phyloP scores from a whole-genome alignment of 2,113 vertebrate species.

The Proteles cristata region DNA sequence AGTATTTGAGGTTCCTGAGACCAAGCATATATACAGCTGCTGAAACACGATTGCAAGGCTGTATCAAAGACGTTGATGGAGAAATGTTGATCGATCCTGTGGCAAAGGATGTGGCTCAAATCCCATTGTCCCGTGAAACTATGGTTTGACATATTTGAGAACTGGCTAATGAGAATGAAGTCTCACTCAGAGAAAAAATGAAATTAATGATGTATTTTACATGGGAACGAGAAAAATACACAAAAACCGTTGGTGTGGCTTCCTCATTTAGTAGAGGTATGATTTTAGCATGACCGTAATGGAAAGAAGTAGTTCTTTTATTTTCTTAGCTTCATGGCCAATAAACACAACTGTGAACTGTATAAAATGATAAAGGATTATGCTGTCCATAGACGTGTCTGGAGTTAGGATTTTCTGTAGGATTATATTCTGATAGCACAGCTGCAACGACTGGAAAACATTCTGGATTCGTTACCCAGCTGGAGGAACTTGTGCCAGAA shows the following conservation, averaged over 20 bases:
- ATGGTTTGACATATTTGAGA: background rate
- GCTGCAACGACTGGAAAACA: slow-evolving; percentile 50
- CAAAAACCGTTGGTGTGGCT: background rate
- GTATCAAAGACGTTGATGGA: background rate
- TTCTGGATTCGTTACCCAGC: slow-evolving; percentile 42
- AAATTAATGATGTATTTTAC: background rate
- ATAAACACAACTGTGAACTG: slow-evolving; percentile 65
- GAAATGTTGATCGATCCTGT: background rate
- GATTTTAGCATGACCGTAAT: background rate
- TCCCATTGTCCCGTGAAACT: background rate
- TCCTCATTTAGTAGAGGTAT: background rate
- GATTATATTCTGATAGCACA: slow-evolving; percentile 67
- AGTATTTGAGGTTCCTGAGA: background rate
- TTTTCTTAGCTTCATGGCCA: slow-evolving; percentile 57
- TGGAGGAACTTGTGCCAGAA: slow-evolving; percentile 41
- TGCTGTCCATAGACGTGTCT: slow-evolving; percentile 57
- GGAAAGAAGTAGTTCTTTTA: slow-evolving; percentile 46
- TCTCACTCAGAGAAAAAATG: background rate
- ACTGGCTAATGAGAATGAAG: background rate
- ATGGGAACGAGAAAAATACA: background rate
- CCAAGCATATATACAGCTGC: background rate
- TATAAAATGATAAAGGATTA: slow-evolving; percentile 67
- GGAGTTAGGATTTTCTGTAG: slow-evolving; percentile 44
- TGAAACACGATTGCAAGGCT: background rate
- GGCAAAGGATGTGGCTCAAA: background rate